These are phyloP conservation scores for Hoplostethus mediterraneus DNA, from an alignment of 2,797 vertebrate species.

Conservation along the genomic window DNA sequence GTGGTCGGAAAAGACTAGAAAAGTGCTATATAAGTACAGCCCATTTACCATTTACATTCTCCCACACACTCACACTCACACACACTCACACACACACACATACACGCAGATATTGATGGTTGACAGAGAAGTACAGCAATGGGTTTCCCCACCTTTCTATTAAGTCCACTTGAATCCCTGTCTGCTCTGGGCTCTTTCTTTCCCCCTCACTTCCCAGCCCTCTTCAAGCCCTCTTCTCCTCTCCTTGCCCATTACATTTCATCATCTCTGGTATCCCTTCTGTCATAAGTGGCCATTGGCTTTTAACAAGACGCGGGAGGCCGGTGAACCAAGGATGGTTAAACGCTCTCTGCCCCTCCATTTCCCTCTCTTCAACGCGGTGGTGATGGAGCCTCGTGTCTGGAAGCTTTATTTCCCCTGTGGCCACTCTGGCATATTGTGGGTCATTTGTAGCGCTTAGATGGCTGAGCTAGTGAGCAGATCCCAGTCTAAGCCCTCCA, in stretches of 20 bases:
- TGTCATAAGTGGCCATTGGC: slow-evolving; percentile 81
- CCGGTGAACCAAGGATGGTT: slow-evolving; percentile 74
- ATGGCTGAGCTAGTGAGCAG: slow-evolving; percentile 75
- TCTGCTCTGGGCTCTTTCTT: slow-evolving; percentile 46
- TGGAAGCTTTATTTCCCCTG: slow-evolving; percentile 84
- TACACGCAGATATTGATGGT: not conserved
- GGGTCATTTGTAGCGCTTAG: slow-evolving; percentile 84
- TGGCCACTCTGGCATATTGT: slow-evolving; percentile 81
- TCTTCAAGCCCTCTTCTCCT: slow-evolving; percentile 66
- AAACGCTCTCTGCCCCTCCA: slow-evolving; percentile 78
- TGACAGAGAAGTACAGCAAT: not conserved
- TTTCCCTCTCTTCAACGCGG: slow-evolving; percentile 69
- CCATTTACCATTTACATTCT: no score
- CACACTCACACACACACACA: not conserved
- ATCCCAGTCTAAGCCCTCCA: slow-evolving; percentile 68
- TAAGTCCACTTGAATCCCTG: slow-evolving; percentile 46
- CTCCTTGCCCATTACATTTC: slow-evolving; percentile 79
- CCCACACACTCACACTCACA: not conserved
- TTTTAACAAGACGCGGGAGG: slow-evolving; percentile 81
- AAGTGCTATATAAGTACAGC: no score
- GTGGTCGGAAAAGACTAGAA: no score
- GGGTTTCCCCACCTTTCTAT: slow-evolving; percentile 20
- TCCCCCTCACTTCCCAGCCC: slow-evolving; percentile 47
- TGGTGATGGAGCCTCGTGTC: slow-evolving; percentile 82
- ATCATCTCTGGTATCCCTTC: slow-evolving; percentile 76